Conservation (phyloP, 2,797 vertebrate species). For the Leuciscus waleckii region DNA sequence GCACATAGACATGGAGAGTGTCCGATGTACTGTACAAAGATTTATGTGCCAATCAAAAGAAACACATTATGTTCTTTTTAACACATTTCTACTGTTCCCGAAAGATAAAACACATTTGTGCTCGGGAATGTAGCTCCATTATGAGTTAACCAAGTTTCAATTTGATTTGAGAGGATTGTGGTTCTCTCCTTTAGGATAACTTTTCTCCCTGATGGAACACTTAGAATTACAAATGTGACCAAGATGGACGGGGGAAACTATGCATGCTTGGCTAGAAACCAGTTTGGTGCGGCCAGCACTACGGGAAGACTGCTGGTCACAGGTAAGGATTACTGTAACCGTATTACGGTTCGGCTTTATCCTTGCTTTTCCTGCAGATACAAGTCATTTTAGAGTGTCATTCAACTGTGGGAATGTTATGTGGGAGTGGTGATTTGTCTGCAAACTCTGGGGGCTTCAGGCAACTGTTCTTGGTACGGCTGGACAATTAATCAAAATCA, state of each 20-base stretch:
- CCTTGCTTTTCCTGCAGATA: not conserved
- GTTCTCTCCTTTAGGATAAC: conserved; percentile 77
- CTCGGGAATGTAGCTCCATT: conserved; percentile 30
- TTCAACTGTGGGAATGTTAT: not conserved
- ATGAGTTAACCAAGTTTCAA: conserved; percentile 31
- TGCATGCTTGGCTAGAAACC: conserved; percentile 90
- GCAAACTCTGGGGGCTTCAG: conserved; percentile 54
- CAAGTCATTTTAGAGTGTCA: not conserved
- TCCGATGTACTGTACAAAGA: conserved; percentile 27
- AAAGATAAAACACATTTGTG: conserved; percentile 51
- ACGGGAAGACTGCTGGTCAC: conserved; percentile 89
- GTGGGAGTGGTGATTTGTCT: conserved; percentile 12
- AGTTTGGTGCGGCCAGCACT: conserved; percentile 90
- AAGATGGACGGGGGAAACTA: conserved; percentile 89
- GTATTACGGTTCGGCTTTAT: not conserved
- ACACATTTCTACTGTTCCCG: conserved; percentile 20
- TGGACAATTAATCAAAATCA: conserved; percentile 67
- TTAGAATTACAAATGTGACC: conserved; percentile 88
- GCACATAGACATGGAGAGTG: conserved; percentile 9
- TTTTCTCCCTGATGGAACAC: conserved; percentile 86
- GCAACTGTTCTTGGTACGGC: conserved; percentile 64
- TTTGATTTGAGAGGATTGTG: conserved; percentile 50
- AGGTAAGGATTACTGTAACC: conserved; percentile 73
- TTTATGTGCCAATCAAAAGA: conserved; percentile 48
- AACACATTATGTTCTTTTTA: conserved; percentile 35